These are phyloP conservation scores for Drosophila lacicola DNA, from an alignment of 2,888 invertebrate species.

Conservation along the genomic window DNA sequence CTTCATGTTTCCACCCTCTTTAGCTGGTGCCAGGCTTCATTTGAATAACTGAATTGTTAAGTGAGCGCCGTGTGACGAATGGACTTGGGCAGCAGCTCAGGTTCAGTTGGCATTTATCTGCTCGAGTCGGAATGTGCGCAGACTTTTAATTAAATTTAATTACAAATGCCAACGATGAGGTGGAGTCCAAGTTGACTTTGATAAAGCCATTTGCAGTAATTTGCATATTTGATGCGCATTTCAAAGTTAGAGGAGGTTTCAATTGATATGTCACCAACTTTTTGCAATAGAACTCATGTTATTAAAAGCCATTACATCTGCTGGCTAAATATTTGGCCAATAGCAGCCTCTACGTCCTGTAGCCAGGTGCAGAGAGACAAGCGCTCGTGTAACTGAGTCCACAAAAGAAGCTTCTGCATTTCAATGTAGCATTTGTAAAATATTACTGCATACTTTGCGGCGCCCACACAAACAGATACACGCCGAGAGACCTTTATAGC, in stretches of 20 bases:
- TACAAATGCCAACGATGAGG: slow-evolving; percentile 65
- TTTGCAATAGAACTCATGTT: slow-evolving; percentile 20
- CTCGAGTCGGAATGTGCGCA: slow-evolving; percentile 60
- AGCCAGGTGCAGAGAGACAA: slow-evolving; percentile 38
- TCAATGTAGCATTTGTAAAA: slow-evolving; percentile 63
- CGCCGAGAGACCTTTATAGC: slow-evolving; percentile 42
- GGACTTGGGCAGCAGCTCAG: slow-evolving; percentile 52
- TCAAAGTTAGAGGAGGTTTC: slow-evolving; percentile 25
- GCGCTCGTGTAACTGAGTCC: slow-evolving; percentile 47
- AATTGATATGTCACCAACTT: slow-evolving; percentile 47
- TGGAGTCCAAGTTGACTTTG: slow-evolving; percentile 50
- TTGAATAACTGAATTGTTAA: slow-evolving; percentile 77
- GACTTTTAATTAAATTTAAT: slow-evolving; percentile 78
- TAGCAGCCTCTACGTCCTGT: neutral
- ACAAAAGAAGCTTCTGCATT: slow-evolving; percentile 55
- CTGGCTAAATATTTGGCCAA: slow-evolving; percentile 40
- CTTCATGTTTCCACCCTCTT: slow-evolving; percentile 2
- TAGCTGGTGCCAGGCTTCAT: slow-evolving; percentile 48
- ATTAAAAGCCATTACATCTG: slow-evolving; percentile 35
- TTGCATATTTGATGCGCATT: slow-evolving; percentile 53
- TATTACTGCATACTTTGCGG: slow-evolving; percentile 59
- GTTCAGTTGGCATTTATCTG: slow-evolving; percentile 57
- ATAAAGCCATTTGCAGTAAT: slow-evolving; percentile 51
- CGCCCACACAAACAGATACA: slow-evolving; percentile 25
- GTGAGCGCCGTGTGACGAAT: slow-evolving; percentile 66